Evolutionary conservation across 1,140 invertebrate species (phyloP).

Genomic region (Orchesella cincta): DNA sequence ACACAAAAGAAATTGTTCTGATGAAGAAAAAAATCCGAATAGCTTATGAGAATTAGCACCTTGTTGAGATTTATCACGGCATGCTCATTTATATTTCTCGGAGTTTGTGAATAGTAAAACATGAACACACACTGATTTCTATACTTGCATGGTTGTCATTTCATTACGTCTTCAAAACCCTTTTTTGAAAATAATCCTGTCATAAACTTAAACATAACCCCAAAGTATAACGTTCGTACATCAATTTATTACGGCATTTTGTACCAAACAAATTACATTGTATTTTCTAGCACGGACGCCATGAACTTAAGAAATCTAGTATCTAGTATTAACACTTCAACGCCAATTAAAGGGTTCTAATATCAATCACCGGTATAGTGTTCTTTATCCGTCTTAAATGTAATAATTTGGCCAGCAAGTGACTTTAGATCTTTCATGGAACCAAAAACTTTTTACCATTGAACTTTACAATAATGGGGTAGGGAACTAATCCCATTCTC

Average conservation of each 20-base stretch:
- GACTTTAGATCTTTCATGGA: constrained; percentile 12
- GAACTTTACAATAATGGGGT: neutral
- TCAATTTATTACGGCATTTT: too few relatives aligned
- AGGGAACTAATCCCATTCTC: neutral
- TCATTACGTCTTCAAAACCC: too few relatives aligned
- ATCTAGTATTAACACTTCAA: neutral
- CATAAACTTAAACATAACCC: neutral
- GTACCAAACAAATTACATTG: too few relatives aligned
- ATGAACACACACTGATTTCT: neutral
- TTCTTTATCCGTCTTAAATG: neutral
- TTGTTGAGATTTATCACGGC: constrained; percentile 27
- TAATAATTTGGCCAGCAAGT: neutral
- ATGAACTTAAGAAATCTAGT: too few relatives aligned
- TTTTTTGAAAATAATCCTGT: neutral
- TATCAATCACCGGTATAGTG: neutral
- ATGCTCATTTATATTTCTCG: neutral
- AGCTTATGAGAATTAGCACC: constrained; percentile 17
- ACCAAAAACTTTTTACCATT: neutral
- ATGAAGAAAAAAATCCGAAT: neutral
- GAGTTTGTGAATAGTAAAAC: constrained; percentile 3
- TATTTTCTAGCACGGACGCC: too few relatives aligned
- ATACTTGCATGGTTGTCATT: constrained; percentile 21
- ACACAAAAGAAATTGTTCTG: too few relatives aligned
- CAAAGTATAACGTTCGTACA: too few relatives aligned
- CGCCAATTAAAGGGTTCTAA: neutral